Conservation (phyloP, 2,113 vertebrate genomes). For the Calonectris borealis region DNA sequence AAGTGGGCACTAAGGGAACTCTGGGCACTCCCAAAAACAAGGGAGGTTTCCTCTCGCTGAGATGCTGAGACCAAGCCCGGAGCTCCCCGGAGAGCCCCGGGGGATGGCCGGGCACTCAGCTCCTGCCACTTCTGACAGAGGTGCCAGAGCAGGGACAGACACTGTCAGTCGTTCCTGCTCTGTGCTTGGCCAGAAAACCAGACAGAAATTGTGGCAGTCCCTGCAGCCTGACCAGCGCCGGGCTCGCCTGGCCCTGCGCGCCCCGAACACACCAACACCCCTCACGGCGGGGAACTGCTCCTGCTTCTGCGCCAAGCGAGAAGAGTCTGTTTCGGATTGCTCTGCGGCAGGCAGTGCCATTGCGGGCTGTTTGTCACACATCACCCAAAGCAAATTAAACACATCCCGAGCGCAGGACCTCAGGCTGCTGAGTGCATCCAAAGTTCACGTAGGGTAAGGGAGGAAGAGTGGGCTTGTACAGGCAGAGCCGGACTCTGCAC, state of each 20-base stretch:
- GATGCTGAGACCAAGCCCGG: neutral
- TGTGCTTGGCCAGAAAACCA: neutral
- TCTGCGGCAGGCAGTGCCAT: fast-evolving
- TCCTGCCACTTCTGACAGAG: neutral
- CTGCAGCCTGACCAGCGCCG: neutral
- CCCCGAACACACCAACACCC: neutral
- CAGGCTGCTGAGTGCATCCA: neutral
- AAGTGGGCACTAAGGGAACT: neutral
- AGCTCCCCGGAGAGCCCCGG: neutral
- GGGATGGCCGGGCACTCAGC: neutral
- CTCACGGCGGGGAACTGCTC: fast-evolving
- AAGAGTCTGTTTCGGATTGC: fast-evolving
- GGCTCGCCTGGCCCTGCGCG: neutral
- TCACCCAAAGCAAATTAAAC: neutral
- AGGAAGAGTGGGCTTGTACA: neutral
- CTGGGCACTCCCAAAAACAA: neutral
- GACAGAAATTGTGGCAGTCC: neutral
- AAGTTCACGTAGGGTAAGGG: neutral
- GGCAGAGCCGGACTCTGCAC: neutral
- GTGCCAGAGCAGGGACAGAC: neutral
- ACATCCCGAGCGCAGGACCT: fast-evolving
- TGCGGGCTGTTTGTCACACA: neutral
- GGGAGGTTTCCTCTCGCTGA: neutral
- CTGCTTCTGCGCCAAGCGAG: fast-evolving
- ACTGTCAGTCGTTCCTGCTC: fast-evolving